phyloP scores from a whole-genome alignment of 2,797 vertebrate genomes.

The Acropternis orthonyx region DNA sequence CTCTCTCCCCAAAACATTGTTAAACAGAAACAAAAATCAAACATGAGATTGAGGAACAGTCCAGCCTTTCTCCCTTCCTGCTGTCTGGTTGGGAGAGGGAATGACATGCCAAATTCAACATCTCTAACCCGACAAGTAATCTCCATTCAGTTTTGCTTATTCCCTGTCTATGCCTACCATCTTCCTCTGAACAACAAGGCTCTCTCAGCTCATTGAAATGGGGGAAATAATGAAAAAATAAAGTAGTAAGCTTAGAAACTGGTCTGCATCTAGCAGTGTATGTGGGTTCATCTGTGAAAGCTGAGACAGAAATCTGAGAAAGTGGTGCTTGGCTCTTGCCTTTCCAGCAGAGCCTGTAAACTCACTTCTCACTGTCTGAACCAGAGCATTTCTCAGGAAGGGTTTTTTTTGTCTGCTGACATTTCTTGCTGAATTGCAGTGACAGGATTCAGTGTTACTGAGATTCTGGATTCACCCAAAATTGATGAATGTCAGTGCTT shows the following conservation, averaged over 20 bases:
- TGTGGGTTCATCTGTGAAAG: not conserved
- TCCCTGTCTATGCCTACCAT: not conserved
- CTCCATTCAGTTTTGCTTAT: not conserved
- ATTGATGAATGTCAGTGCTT: not conserved
- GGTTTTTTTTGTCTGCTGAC: not conserved
- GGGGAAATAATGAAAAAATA: not conserved
- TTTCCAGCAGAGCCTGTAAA: not conserved
- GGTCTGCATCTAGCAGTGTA: not conserved
- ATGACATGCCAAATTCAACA: not conserved
- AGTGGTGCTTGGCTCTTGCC: not conserved
- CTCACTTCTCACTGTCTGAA: not conserved
- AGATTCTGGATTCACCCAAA: not conserved
- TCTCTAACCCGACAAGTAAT: not conserved
- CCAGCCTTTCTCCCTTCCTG: not conserved
- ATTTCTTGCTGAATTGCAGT: not conserved
- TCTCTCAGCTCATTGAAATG: fast-evolving
- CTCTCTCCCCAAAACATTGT: not conserved
- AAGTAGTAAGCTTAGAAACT: not conserved
- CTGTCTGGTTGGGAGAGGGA: not conserved
- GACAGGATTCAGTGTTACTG: not conserved
- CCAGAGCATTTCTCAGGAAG: not conserved
- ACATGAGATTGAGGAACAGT: not conserved
- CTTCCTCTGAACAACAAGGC: not conserved
- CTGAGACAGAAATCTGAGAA: not conserved
- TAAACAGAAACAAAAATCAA: not conserved